Evolutionary conservation across 64 coral and sea anemone genomes (phyloP).

Genomic region (Actinia equina): DNA sequence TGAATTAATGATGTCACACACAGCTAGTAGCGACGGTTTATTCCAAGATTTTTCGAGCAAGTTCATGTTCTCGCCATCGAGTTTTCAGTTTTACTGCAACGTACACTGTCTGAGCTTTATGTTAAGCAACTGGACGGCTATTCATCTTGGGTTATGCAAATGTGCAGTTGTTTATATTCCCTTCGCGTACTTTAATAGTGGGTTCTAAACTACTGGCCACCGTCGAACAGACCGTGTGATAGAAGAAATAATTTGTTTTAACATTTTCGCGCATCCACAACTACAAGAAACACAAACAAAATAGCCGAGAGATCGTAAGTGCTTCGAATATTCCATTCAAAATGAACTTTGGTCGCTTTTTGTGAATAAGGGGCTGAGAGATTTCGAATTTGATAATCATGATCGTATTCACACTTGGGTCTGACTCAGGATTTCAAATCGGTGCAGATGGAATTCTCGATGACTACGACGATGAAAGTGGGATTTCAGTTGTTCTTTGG

Average conservation of each 20-base stretch:
- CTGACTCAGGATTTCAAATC: constrained; percentile 8
- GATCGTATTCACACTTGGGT: constrained; percentile 1
- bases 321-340: background rate
- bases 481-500: constrained; percentile 57
- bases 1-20: background rate
- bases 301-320: background rate
- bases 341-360: background rate
- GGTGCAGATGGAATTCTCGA: constrained; percentile 8
- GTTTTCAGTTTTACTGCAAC: background rate
- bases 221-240: background rate
- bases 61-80: background rate
- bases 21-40: background rate
- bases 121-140: background rate
- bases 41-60: constrained; percentile 7
- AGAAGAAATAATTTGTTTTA: background rate
- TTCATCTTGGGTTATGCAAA: constrained; percentile 4
- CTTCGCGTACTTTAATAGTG: background rate
- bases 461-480: constrained; percentile 21
- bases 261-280: constrained; percentile 3
- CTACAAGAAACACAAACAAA: background rate
- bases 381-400: background rate
- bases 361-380: background rate
- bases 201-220: background rate
- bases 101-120: background rate
- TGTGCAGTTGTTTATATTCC: background rate